A percentile compares a stretch with the other conserved stretches of the same genome.
phyloP scores from a whole-genome alignment of 2,113 vertebrate genomes.

The Pipa parva region DNA sequence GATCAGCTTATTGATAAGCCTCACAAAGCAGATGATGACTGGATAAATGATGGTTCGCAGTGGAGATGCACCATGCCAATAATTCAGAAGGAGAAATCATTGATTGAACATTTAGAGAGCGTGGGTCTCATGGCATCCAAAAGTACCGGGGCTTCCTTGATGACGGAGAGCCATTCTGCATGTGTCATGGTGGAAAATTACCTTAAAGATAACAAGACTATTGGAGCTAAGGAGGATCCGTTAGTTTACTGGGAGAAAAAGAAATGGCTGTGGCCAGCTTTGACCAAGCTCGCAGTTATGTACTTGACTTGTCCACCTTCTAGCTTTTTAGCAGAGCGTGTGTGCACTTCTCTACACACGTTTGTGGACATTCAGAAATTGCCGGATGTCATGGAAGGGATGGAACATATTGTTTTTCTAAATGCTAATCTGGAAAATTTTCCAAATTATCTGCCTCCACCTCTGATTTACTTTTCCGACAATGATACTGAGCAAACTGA shows the following conservation, averaged over 20 bases:
- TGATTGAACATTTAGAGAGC: slow-evolving; percentile 39
- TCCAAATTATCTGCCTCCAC: slow-evolving; percentile 7
- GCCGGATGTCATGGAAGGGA: slow-evolving; percentile 42
- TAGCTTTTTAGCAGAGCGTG: slow-evolving; percentile 43
- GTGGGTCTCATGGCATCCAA: slow-evolving; percentile 41
- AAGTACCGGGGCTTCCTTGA: not conserved
- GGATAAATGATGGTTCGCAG: not conserved
- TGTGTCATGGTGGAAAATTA: slow-evolving; percentile 48
- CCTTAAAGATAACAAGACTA: slow-evolving; percentile 49
- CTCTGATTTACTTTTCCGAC: slow-evolving; percentile 43
- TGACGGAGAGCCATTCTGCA: slow-evolving; percentile 28
- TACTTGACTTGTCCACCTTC: slow-evolving; percentile 50
- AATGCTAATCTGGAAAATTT: slow-evolving; percentile 47
- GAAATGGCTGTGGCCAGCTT: slow-evolving; percentile 45
- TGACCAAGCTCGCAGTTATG: slow-evolving; percentile 49
- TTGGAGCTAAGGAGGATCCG: slow-evolving; percentile 45
- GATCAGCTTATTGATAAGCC: not conserved
- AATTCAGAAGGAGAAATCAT: slow-evolving; percentile 29
- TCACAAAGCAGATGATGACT: not conserved
- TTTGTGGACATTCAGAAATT: slow-evolving; percentile 35
- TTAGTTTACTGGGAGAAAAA: slow-evolving; percentile 47
- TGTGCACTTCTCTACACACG: slow-evolving; percentile 41
- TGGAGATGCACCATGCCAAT: not conserved
- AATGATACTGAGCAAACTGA: slow-evolving; percentile 46
- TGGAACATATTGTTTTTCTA: slow-evolving; percentile 49